Base-by-base conservation (phyloP, 2,797 vertebrate genomes). In the Gymnothorax reevesii region DNA sequence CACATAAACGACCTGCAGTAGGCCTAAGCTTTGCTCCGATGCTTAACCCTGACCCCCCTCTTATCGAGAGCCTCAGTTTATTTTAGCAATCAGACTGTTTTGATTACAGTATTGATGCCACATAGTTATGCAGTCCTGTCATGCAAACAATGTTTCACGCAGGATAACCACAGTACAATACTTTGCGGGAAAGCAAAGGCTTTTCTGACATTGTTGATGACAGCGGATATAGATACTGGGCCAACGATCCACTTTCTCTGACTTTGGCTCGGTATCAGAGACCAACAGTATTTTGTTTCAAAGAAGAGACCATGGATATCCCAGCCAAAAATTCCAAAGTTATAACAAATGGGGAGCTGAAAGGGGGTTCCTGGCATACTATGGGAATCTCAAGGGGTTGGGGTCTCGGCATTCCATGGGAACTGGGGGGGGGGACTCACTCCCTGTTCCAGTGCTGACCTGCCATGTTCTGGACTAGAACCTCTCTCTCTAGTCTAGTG, bases 1-100 rank as follows among this genome's bases (percentile, higher is more conserved):
- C 89, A 88, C 89, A 90, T 91, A 89, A 90, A 86, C 92, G 88
- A 91, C 91, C 89, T 86, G 92, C 88, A 88, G 87, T 91, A 88
- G 79, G 57, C 86, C 87, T 90, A 90, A 91, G 88, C 89, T 89
- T 90, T 92, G 88, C 89, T 87, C 87, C 86, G 84, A 82, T 62
- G 57, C 83, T 80, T 83, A 73, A 84, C 57, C 85, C 86, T 55
- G 57, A 82, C 17, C 66, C 27, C 64, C n/a, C 55, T 57, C 60
- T 17, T 54, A 64, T 77, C 82, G 55, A 77, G 54, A 85, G 60
- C 73, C 88, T 84, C 87, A 83, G 88, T 73, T 87, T 66, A 84
- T 85, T 82, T 82, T 88, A 85, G 88, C 69, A 15, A 54, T 84
- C 84, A 87, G 87, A 84, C 91, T 92, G 88, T 92, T 89, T 90